Percentiles rank a stretch among this genome's conserved stretches.
Conservation (phyloP, 2,797 vertebrate species). For the Enteromius paludinosus region DNA sequence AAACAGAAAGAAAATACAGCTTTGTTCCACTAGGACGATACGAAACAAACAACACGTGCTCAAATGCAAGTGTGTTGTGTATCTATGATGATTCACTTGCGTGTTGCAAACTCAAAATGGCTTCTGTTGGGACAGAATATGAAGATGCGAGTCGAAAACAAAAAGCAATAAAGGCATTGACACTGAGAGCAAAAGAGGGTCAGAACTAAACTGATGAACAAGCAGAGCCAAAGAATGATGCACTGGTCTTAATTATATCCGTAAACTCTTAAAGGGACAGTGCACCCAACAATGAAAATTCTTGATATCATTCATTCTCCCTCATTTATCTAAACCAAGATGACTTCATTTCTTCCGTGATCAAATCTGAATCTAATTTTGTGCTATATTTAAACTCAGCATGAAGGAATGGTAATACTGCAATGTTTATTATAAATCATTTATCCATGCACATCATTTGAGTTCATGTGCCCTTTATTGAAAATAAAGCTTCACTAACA, state of each 20-base stretch:
- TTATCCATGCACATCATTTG: not conserved
- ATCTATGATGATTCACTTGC: slow-evolving; percentile 52
- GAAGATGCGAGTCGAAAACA: slow-evolving; percentile 31
- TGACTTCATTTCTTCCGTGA: not conserved
- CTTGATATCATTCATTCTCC: not conserved
- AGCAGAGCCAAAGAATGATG: slow-evolving; percentile 49
- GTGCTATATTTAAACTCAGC: not conserved
- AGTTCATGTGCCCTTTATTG: not conserved
- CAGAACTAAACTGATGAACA: slow-evolving; percentile 50
- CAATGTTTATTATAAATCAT: not conserved
- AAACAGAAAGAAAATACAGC: slow-evolving; percentile 53
- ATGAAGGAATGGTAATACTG: not conserved
- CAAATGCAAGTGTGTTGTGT: slow-evolving; percentile 69
- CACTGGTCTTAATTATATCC: slow-evolving; percentile 12
- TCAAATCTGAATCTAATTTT: not conserved
- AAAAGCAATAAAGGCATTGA: slow-evolving; percentile 32
- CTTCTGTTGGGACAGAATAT: slow-evolving; percentile 40
- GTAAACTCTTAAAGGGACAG: slow-evolving; percentile 21
- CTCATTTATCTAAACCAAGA: not conserved
- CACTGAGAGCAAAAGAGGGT: slow-evolving; percentile 49
- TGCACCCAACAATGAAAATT: not conserved
- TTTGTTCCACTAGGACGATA: slow-evolving; percentile 18
- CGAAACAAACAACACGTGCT: slow-evolving; percentile 66
- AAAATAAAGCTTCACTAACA: not conserved
- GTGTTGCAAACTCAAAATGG: slow-evolving; percentile 38